Evolutionary conservation across 2,888 invertebrate species (phyloP), one percentile per base, ranked within the genome.

Genomic region (Caenorhabditis virilis): DNA sequence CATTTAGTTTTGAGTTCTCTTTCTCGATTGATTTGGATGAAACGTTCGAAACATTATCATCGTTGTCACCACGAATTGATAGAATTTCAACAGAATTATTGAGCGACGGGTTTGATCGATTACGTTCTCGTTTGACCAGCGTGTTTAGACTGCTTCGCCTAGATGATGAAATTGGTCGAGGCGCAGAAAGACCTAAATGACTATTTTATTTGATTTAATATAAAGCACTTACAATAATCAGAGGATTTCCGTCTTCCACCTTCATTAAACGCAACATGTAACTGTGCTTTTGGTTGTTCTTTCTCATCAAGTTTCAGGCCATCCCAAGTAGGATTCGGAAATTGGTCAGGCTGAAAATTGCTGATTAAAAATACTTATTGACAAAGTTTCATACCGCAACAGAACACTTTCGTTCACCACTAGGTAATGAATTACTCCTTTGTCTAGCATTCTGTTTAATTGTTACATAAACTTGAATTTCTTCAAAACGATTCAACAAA

Each of bases 401-500:
- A 1, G 67, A 63, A 15, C 60, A 46, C 27, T 58, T 63, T 23
- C 67, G 47, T 41, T 73, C 71, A 20, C 71, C 69, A 49, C 59
- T 66, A 0, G 76, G 76, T 30, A 76, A 41, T 0, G 74, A 74
- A 54, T 76, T 74, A 33, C 76, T 76, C n/a, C 76, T 26, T 25
- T 72, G 69, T 9, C 70, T 49, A 0, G 54, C 41, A 1, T 65
- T 50, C 26, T 68, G 57, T 33, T 45, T 46, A 20, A 54, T 43
- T 9, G 58, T 57, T 25, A 66, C 61, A 48, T 66, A 65, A 13
- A 62, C 45, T 57, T 76, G 76, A 22, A 86, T 84, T 58, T 86
- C 85, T n/a, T 85, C 72, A 33, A 87, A 76, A 18, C 86, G 58
- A 60, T 83, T 78, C 38, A 79, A 64, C 11, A 83, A 62, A 58